Evolutionary conservation across 2,113 vertebrate species (phyloP).

Genomic region (Xerus inauris): DNA sequence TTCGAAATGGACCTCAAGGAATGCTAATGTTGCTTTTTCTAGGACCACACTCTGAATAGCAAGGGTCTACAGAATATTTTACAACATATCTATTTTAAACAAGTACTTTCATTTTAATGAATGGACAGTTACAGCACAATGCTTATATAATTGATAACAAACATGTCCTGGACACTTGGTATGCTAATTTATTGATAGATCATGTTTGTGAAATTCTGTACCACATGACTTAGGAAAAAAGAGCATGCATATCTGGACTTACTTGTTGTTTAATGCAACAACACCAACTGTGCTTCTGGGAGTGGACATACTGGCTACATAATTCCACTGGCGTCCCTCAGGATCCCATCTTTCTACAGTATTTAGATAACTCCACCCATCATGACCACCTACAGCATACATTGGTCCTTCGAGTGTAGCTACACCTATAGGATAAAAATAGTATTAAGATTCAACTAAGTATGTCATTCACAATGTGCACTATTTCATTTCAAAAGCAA

Average conservation of each 20-base stretch:
- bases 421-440: conserved; percentile 87
- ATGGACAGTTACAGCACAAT: not conserved
- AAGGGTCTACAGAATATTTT: not conserved
- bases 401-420: conserved; percentile 98
- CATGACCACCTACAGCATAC: conserved; percentile 98
- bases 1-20: not conserved
- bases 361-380: conserved; percentile 99
- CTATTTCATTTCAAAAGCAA: not conserved
- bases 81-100: not conserved
- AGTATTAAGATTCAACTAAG: conserved; percentile 34
- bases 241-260: not conserved
- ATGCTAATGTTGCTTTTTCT: not conserved
- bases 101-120: not conserved
- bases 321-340: conserved; percentile 98
- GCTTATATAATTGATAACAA: not conserved
- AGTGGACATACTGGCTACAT: conserved; percentile 98
- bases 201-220: not conserved
- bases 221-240: not conserved
- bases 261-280: conserved; percentile 96
- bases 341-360: conserved; percentile 99
- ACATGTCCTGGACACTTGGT: not conserved
- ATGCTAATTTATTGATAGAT: not conserved
- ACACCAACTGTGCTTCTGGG: conserved; percentile 97
- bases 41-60: not conserved
- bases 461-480: not conserved